phyloP scores from a whole-genome alignment of 2,888 invertebrate genomes.

The Scelioninae gen. 1 region DNA sequence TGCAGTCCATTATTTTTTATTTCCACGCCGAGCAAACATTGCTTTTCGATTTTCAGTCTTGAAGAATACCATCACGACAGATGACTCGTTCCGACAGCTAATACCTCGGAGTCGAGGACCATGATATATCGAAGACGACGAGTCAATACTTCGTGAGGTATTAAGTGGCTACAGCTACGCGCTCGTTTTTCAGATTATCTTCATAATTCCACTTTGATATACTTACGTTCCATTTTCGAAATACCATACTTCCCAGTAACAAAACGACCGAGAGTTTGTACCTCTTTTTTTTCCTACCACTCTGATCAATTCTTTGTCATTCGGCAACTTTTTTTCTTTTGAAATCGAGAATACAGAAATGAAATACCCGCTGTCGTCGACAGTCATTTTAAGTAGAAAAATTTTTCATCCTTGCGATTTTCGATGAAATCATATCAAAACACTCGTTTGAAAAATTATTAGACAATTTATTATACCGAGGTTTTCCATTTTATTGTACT shows the following conservation, averaged over 20 bases:
- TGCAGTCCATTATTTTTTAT: slow-evolving; percentile 70
- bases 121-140: slow-evolving; percentile 56
- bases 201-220: slow-evolving; percentile 50
- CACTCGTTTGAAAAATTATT: too few species aligned
- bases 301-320: slow-evolving; percentile 10
- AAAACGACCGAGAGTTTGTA: neutral
- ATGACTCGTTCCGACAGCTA: slow-evolving; percentile 65
- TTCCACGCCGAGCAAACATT: slow-evolving; percentile 65
- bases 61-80: slow-evolving; percentile 67
- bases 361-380: slow-evolving; percentile 1
- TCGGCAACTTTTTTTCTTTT: slow-evolving; percentile 15
- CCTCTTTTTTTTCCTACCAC: neutral
- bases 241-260: neutral
- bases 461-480: too few species aligned
- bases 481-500: too few species aligned
- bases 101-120: slow-evolving; percentile 54
- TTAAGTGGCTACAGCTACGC: slow-evolving; percentile 42
- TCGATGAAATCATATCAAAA: neutral
- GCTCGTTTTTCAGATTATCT: slow-evolving; percentile 49
- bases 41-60: slow-evolving; percentile 68
- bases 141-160: slow-evolving; percentile 56
- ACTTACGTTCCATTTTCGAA: slow-evolving; percentile 34
- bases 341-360: slow-evolving; percentile 8
- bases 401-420: neutral
- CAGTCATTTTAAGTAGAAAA: slow-evolving; percentile 8